Evolutionary conservation across 2,113 vertebrate genomes (phyloP), one percentile per base, ranked within the genome.

Genomic region (Leucopsar rothschildi): DNA sequence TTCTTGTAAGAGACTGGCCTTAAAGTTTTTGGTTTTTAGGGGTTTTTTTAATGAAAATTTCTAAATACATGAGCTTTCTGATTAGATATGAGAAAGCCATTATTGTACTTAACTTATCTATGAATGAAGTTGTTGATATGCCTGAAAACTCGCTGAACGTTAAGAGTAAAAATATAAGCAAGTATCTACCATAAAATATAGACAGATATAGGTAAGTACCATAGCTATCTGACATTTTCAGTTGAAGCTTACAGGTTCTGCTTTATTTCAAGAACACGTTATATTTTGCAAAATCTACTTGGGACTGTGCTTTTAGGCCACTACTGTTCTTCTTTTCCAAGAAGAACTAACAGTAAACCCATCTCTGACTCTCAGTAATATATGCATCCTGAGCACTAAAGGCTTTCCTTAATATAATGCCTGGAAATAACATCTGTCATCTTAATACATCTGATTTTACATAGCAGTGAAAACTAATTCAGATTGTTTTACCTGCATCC

Each of bases 361-460:
- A 10, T 15, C 8, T 86, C 35, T 66, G 37, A 61, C 8, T 80
- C 9, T 53, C 18, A 86, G 16, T 49, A 77, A 55, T 45, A 39
- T 1, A n/a, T n/a, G 15, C 12, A 22, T 39, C 0, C 0, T 61
- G 71, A 86, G 20, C 3, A 13, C 6, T 15, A 59, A 69, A 60
- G 15, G 2, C 16, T 80, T 79, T 66, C 29, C 42, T 69, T 65
- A 40, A 45, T 11, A 47, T 11, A 37, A 27, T 57, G 29, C 13
- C 25, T 19, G 12, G 61, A 73, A 53, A 17, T 28, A 82, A 85
- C 60, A 9, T 72, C 28, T 28, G 10, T 5, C 37, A 17, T 82
- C 50, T 72, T 71, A 42, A 45, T 47, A 29, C 13, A 57, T 92
- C 33, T 5, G 2, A 49, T 13, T 82, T 85, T 24, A 50, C 23